These are phyloP conservation scores for Clivina fossor DNA, from an alignment of 2,888 invertebrate species.

Conservation along the genomic window DNA sequence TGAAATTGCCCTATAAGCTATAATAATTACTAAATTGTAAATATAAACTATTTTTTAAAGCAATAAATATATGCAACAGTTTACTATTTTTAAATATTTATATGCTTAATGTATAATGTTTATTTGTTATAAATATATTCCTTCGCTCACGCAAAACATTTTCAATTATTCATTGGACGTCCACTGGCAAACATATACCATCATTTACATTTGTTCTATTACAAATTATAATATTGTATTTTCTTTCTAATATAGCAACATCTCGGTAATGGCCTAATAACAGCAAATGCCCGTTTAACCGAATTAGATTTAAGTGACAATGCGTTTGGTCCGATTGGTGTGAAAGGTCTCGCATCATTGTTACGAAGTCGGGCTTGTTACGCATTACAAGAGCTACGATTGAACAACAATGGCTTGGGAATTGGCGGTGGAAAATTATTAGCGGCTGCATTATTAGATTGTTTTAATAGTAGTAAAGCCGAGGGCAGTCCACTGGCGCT, in stretches of 20 bases:
- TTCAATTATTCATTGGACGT: too few species aligned
- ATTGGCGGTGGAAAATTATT: slow-evolving; percentile 84
- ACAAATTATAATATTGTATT: slow-evolving; percentile 36
- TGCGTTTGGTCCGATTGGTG: slow-evolving; percentile 95
- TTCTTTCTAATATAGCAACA: slow-evolving; percentile 63
- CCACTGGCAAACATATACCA: too few species aligned
- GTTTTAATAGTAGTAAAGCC: slow-evolving; percentile 64
- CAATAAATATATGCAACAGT: too few species aligned
- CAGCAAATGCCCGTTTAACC: slow-evolving; percentile 75
- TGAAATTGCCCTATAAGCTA: too few species aligned
- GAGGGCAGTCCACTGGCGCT: slow-evolving; percentile 72
- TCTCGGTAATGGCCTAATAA: slow-evolving; percentile 79
- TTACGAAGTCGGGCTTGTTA: slow-evolving; percentile 83
- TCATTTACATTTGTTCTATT: neutral
- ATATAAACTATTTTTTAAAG: too few species aligned
- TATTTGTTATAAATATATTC: too few species aligned
- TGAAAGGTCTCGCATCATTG: slow-evolving; percentile 81
- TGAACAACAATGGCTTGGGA: slow-evolving; percentile 96
- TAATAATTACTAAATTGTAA: too few species aligned
- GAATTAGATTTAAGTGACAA: slow-evolving; percentile 95
- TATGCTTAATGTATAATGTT: too few species aligned
- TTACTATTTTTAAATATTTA: too few species aligned
- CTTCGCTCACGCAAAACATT: too few species aligned
- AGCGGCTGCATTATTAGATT: slow-evolving; percentile 73
- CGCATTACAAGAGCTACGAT: slow-evolving; percentile 74